Conservation (phyloP, 2,113 vertebrate species). For the Canis aureus region DNA sequence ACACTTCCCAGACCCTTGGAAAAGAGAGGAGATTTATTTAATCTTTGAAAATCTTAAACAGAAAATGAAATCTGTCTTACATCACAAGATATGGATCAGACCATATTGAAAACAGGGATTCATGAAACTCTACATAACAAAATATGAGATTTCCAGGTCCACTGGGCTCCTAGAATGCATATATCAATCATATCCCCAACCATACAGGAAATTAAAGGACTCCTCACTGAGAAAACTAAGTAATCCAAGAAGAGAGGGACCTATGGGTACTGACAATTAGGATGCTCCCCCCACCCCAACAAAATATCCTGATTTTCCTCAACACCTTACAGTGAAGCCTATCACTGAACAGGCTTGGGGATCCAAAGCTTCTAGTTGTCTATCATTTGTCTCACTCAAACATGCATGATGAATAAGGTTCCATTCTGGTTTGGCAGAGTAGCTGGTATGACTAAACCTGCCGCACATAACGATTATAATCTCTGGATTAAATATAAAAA, state of each 20-base stretch:
- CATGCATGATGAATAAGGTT: not conserved
- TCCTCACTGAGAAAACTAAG: not conserved
- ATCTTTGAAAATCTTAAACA: not conserved
- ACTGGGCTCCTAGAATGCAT: not conserved
- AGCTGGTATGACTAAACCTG: not conserved
- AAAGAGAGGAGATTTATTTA: not conserved
- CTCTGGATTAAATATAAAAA: not conserved
- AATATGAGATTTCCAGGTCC: not conserved
- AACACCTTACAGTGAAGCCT: not conserved
- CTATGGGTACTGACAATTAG: not conserved
- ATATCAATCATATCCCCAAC: not conserved
- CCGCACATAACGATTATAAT: not conserved
- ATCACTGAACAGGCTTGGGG: not conserved
- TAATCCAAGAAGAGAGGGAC: not conserved
- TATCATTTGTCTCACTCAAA: not conserved
- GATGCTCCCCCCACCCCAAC: not conserved
- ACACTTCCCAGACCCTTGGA: not conserved
- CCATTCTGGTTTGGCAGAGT: not conserved
- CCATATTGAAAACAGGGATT: conserved; percentile 14
- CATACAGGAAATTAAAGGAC: not conserved
- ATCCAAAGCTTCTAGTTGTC: not conserved
- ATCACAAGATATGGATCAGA: not conserved
- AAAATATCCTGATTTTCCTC: not conserved
- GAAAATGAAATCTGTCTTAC: conserved; percentile 9
- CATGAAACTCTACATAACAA: not conserved